Conservation (phyloP, 1,140 invertebrate species). For the Oppia nitens region DNA sequence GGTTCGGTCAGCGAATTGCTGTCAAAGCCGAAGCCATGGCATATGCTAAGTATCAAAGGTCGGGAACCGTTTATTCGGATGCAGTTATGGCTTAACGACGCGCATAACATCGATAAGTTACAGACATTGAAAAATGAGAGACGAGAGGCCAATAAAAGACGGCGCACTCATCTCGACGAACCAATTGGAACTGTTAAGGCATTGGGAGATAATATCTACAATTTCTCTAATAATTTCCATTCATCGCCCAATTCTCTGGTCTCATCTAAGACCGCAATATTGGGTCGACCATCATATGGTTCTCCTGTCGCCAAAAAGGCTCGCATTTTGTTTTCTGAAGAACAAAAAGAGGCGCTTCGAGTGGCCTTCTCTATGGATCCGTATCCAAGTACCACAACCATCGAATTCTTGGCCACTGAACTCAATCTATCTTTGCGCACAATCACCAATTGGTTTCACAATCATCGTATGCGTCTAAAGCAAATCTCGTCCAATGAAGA, state of each 20-base stretch:
- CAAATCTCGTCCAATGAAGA: constrained; percentile 47
- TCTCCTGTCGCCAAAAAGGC: constrained; percentile 54
- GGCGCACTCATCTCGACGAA: constrained; percentile 13
- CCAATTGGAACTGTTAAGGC: neutral
- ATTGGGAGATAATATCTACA: constrained; percentile 42
- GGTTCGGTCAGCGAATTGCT: constrained; percentile 91
- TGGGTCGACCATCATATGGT: neutral
- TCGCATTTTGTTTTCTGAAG: constrained; percentile 85
- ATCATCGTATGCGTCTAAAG: constrained; percentile 94
- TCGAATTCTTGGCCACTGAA: constrained; percentile 82
- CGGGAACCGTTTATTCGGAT: constrained; percentile 94
- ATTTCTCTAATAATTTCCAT: constrained; percentile 44
- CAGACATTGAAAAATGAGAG: constrained; percentile 70
- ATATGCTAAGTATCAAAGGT: constrained; percentile 95
- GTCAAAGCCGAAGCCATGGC: constrained; percentile 96
- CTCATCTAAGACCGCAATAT: neutral
- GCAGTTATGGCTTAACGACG: constrained; percentile 89
- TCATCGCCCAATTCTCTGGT: neutral
- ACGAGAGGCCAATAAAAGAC: constrained; percentile 37
- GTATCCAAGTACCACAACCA: constrained; percentile 84
- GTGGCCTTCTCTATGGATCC: constrained; percentile 86
- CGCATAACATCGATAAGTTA: constrained; percentile 75
- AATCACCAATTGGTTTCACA: constrained; percentile 99
- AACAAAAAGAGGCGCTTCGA: constrained; percentile 89
- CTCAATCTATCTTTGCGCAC: constrained; percentile 80